Evolutionary conservation across 1,140 invertebrate species (phyloP), one percentile per base, ranked within the genome.

Genomic region (Drosophila elegans): DNA sequence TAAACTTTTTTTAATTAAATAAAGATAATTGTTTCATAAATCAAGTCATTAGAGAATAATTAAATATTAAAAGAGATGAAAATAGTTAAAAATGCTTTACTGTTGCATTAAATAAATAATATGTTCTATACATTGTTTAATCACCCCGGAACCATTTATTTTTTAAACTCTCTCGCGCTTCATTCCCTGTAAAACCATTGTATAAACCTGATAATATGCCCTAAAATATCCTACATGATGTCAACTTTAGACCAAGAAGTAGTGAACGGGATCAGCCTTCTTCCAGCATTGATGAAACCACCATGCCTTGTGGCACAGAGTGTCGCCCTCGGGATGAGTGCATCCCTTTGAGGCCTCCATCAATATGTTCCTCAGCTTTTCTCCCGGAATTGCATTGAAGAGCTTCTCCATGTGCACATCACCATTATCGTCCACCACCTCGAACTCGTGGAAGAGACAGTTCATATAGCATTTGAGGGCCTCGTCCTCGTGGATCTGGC

Each of bases 271-370:
- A 72, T 92, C 91, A 4, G 88, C 79, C 44, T 84, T 88, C 42
- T 91, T 92, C 91, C 91, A 92, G 56, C 91, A 92, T 39, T 90
- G 78, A 66, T 92, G 88, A 38, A 92, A 74, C 88, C 88, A 91
- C 83, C 89, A 92, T 13, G 89, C 85, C 51, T 89, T 80, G 44
- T 92, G 88, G 32, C 90, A 90, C 13, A 91, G 44, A 9, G 81
- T 92, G 34, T 90, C 80, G 29, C 91, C 91, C 46, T 92, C 73
- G 0, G 85, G 73, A 56, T 88, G 75, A 21, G 80, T 73, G 34
- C 91, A 92, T 1, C 66, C 68, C 29, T 90, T 81, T 10, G 81
- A 76, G 69, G 90, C 89, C 6, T 77, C 71, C 13, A 85, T 72
- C 11, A 89, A 5, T 2, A 88, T 32, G 2, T 78, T 79, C 2